phyloP scores from a whole-genome alignment of 2,797 vertebrate genomes.

The Poecilia wingei region DNA sequence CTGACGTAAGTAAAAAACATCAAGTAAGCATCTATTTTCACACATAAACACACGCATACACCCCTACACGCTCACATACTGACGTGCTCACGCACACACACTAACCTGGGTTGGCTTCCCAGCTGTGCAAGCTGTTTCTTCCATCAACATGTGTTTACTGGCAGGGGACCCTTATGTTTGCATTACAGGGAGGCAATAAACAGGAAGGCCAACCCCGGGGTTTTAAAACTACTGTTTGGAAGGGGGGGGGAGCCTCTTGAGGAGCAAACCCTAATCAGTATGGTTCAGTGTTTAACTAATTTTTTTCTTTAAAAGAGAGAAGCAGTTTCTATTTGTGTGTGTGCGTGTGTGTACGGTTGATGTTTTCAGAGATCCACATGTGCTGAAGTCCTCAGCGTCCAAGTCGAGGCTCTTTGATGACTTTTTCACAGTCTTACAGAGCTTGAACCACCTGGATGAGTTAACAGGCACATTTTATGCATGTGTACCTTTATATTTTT shows the following conservation, averaged over 20 bases:
- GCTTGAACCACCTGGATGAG: slow-evolving; percentile 65
- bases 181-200: slow-evolving; percentile 79
- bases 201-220: slow-evolving; percentile 69
- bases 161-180: slow-evolving; percentile 81
- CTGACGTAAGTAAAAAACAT: slow-evolving; percentile 50
- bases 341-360: neutral
- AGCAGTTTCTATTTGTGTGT: slow-evolving; percentile 11
- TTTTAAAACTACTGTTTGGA: slow-evolving; percentile 67
- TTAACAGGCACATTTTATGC: slow-evolving; percentile 33
- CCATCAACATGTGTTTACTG: slow-evolving; percentile 83
- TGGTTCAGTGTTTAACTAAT: slow-evolving; percentile 61
- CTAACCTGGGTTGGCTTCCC: slow-evolving; percentile 75
- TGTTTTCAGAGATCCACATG: slow-evolving; percentile 50
- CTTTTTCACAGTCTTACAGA: slow-evolving; percentile 68
- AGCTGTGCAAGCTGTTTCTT: slow-evolving; percentile 84
- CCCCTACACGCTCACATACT: slow-evolving; percentile 52
- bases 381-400: slow-evolving; percentile 54
- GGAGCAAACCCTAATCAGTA: slow-evolving; percentile 56
- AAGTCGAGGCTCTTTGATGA: slow-evolving; percentile 66
- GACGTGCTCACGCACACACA: slow-evolving; percentile 71
- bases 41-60: slow-evolving; percentile 29
- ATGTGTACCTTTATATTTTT: neutral
- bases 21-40: slow-evolving; percentile 22
- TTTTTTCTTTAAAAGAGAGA: slow-evolving; percentile 1
- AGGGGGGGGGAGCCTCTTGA: slow-evolving; percentile 39